phyloP scores from a whole-genome alignment of 2,113 vertebrate species.

The Puma concolor region DNA sequence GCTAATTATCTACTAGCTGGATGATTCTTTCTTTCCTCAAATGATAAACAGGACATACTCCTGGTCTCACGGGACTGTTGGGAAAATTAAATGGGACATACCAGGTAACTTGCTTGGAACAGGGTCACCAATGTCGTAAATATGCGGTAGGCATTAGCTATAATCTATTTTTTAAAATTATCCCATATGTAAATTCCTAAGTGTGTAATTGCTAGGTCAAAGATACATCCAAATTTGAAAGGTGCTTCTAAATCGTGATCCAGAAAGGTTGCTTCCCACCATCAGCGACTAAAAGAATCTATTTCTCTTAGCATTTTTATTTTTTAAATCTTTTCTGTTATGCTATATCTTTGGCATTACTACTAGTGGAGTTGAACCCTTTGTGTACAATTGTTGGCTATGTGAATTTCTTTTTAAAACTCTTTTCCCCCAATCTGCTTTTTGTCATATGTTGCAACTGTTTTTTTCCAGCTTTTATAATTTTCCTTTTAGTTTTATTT shows the following conservation, averaged over 20 bases:
- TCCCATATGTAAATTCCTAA: neutral
- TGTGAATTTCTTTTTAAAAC: neutral
- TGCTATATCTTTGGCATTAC: neutral
- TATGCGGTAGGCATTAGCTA: neutral
- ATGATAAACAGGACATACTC: neutral
- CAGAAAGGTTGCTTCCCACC: neutral
- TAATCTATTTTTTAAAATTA: neutral
- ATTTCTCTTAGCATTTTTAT: neutral
- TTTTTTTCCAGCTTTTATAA: neutral
- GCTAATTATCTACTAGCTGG: neutral
- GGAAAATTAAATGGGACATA: neutral
- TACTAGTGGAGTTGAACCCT: neutral
- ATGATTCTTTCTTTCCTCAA: neutral
- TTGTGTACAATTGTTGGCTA: neutral
- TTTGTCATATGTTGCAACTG: neutral
- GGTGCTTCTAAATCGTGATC: neutral
- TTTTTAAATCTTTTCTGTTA: neutral
- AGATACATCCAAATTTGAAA: neutral
- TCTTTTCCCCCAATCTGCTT: neutral
- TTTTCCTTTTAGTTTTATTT: neutral
- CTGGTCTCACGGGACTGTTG: neutral
- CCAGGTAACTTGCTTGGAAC: neutral
- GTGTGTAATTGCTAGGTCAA: neutral
- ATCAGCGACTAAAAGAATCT: neutral
- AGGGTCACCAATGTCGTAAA: neutral